phyloP scores from a whole-genome alignment of 2,797 vertebrate species.

The Acridotheres tristis region DNA sequence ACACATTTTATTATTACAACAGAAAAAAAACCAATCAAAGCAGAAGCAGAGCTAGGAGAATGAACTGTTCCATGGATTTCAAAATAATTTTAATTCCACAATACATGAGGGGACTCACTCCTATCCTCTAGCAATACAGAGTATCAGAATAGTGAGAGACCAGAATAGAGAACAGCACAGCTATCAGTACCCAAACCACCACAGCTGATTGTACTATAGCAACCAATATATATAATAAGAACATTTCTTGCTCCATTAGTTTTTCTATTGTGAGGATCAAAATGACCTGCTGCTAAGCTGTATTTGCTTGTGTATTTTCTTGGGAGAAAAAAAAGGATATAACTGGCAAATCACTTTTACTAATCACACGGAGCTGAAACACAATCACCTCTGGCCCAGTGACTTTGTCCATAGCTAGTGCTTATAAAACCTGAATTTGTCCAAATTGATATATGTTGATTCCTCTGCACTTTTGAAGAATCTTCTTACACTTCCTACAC shows the following conservation, averaged over 20 bases:
- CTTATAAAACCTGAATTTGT: not conserved
- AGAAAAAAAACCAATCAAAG: not conserved
- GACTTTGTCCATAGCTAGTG: not conserved
- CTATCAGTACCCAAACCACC: not conserved
- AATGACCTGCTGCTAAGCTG: not conserved
- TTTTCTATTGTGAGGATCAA: not conserved
- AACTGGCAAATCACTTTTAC: not conserved
- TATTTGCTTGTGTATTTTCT: not conserved
- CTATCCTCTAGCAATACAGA: not conserved
- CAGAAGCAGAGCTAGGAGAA: not conserved
- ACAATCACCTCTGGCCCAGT: accelerated
- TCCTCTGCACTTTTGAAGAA: not conserved
- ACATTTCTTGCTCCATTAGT: not conserved
- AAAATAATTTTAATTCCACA: not conserved
- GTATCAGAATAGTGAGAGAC: not conserved
- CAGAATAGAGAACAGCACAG: not conserved
- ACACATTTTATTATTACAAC: not conserved
- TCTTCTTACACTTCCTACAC: not conserved
- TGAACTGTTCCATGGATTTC: not conserved
- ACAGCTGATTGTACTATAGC: not conserved
- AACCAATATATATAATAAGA: not conserved
- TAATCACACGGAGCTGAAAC: not conserved
- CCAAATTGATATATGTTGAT: not conserved
- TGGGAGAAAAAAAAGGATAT: not conserved
- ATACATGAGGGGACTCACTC: not conserved